Evolutionary conservation across 2,113 vertebrate genomes (phyloP).

Genomic region (Chionodraco myersi): DNA sequence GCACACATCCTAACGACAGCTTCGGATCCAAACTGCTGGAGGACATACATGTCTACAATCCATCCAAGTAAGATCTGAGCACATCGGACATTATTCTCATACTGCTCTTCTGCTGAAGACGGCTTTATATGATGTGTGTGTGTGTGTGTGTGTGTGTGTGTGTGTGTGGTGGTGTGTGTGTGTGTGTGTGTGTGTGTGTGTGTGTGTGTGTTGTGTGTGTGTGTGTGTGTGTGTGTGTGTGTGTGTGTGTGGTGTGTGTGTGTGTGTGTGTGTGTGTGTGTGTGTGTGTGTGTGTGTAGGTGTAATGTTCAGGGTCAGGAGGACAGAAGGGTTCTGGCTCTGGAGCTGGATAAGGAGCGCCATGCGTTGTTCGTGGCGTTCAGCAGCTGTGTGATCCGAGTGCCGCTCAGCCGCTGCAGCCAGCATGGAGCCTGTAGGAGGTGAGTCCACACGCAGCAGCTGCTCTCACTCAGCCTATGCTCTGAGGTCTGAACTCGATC

Average conservation of each 20-base stretch:
- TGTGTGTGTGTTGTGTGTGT: constrained; percentile 13
- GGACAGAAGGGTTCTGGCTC: constrained; percentile 82
- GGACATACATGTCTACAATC: constrained; percentile 88
- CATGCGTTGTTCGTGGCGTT: constrained; percentile 90
- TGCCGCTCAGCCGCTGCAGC: constrained; percentile 87
- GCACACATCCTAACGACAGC: constrained; percentile 55
- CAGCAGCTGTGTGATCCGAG: constrained; percentile 85
- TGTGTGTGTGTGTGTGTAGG: constrained; percentile 68
- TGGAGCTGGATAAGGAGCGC: constrained; percentile 88
- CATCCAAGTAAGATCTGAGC: constrained; percentile 55
- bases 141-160: constrained; percentile 79
- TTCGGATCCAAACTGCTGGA: constrained; percentile 84
- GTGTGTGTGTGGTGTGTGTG: constrained; percentile 79
- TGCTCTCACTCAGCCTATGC: no score
- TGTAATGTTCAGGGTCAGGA: constrained; percentile 83
- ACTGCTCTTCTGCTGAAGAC: neutral
- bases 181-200: constrained; percentile 79
- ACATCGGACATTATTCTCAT: neutral
- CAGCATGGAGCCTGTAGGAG: constrained; percentile 81
- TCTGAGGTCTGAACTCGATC: no score
- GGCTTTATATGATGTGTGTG: neutral
- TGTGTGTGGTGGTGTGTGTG: constrained; percentile 82
- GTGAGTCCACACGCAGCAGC: constrained; percentile 68
- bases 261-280: constrained; percentile 78
- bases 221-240: constrained; percentile 78